Base-by-base conservation (phyloP, 1,140 invertebrate genomes). In the Caenorhabditis brenneri region DNA sequence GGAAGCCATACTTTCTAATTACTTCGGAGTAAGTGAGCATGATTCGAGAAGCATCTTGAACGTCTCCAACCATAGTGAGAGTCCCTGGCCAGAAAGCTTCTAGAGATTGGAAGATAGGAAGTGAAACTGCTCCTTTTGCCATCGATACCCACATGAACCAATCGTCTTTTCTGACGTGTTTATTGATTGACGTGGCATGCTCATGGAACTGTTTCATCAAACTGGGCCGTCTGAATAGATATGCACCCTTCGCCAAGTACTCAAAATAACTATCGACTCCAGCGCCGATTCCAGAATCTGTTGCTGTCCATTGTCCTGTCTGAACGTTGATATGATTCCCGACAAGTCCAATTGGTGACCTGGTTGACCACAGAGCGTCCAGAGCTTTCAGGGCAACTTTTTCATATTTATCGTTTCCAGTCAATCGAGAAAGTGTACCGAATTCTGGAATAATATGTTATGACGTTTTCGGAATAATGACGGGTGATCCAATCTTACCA, bases 221-320 rank as follows among this genome's bases (percentile, higher is more conserved):
- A 89, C 96, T 94, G 1, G 97, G 96, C 84, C 94, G 93, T 84
- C 93, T 92, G 84, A 94, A 92, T 86, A 94, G 91, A 22, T 93
- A 90, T 9, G 95, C 94, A 2, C 96, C 97, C 93, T 99, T 99
- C 0, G 97, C 96, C 79, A 99, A 92, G 92, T 99, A 99, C 92
- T 99, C 98, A 93, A 96, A 99, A 90, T 97, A 99, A 0, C 97
- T 99, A 91, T 99, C 98, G 12, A 99, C 95, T 16, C 97, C 97
- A 27, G 90, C 88, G 49, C 93, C 93, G 85, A 94, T 95, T 9
- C 96, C 97, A 58, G 96, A 94, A 92, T 99, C 98, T 39, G 96
- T 94, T 4, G 97, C 97, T 16, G 96, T 98, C 97, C 97, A 99
- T 78, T 95, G 93, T 0, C 97, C 89, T 42, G 94, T 96, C 88